Conservation (phyloP, 2,888 invertebrate species). For the Caenorhabditis uteleia region DNA sequence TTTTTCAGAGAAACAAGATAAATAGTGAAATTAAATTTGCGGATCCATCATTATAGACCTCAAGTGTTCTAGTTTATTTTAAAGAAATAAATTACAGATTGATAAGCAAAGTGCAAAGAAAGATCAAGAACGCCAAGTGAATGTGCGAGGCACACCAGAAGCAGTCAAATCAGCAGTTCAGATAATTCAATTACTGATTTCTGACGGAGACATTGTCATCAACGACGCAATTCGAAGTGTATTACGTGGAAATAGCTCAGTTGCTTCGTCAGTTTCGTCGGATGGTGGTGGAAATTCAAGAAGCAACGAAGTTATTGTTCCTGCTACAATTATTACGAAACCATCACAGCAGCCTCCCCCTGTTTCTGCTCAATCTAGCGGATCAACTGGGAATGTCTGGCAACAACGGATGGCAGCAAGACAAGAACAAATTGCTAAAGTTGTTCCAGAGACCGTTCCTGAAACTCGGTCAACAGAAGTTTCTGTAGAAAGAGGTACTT, state of each 20-base stretch:
- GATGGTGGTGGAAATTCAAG: conserved; percentile 24
- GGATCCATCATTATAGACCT: background rate
- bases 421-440: conserved; percentile 71
- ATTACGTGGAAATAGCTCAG: conserved; percentile 32
- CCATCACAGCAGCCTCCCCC: conserved; percentile 9
- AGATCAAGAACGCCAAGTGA: conserved; percentile 87
- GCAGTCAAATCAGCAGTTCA: conserved; percentile 78
- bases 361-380: conserved; percentile 2
- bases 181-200: conserved; percentile 88
- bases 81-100: no score
- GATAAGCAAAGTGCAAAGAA: conserved; percentile 87
- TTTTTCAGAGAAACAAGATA: background rate
- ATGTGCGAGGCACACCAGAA: conserved; percentile 77
- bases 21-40: background rate
- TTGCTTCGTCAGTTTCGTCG: conserved; percentile 41
- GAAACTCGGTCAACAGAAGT: no score
- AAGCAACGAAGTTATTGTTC: conserved; percentile 3
- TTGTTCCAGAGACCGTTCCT: background rate
- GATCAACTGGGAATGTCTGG: conserved; percentile 80
- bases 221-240: conserved; percentile 51
- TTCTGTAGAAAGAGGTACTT: no score
- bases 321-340: conserved; percentile 1
- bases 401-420: conserved; percentile 77
- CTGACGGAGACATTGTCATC: conserved; percentile 83
- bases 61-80: conserved; percentile 17